Evolutionary conservation across 1,140 invertebrate species (phyloP).

Genomic region (Calosoma granatense): DNA sequence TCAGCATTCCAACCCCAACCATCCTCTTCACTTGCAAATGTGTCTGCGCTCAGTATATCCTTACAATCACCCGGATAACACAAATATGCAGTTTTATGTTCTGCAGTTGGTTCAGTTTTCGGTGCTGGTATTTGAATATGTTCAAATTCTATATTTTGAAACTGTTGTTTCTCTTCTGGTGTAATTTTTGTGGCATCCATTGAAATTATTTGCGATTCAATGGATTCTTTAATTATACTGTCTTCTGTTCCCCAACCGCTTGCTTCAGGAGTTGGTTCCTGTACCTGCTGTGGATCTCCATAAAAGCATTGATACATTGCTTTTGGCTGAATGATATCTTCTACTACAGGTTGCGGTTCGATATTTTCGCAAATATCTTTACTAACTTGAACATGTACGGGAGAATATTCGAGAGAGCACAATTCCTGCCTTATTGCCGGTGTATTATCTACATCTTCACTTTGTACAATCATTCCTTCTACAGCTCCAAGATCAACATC

Average conservation of each 20-base stretch:
- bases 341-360: slow-evolving; percentile 28
- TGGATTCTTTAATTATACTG: not conserved
- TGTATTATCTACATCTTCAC: slow-evolving; percentile 14
- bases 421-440: slow-evolving; percentile 16
- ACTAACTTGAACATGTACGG: slow-evolving; percentile 9
- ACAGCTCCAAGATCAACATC: slow-evolving; percentile 11
- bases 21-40: slow-evolving; percentile 36
- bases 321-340: slow-evolving; percentile 33
- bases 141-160: slow-evolving; percentile 14
- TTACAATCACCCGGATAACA: slow-evolving; percentile 29
- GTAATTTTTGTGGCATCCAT: slow-evolving; percentile 13
- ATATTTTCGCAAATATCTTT: slow-evolving; percentile 13
- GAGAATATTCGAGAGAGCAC: slow-evolving; percentile 21
- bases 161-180: slow-evolving; percentile 12
- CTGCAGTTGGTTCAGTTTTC: slow-evolving; percentile 18
- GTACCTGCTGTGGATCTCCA: no score
- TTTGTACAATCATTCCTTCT: slow-evolving; percentile 23
- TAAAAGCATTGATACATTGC: slow-evolving; percentile 23
- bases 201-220: slow-evolving; percentile 20
- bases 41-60: not conserved
- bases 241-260: not conserved
- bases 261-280: not conserved
- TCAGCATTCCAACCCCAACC: slow-evolving; percentile 46
- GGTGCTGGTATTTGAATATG: not conserved
- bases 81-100: slow-evolving; percentile 41